Conservation (phyloP, 2,113 vertebrate genomes). For the Heterotilapia buettikoferi region DNA sequence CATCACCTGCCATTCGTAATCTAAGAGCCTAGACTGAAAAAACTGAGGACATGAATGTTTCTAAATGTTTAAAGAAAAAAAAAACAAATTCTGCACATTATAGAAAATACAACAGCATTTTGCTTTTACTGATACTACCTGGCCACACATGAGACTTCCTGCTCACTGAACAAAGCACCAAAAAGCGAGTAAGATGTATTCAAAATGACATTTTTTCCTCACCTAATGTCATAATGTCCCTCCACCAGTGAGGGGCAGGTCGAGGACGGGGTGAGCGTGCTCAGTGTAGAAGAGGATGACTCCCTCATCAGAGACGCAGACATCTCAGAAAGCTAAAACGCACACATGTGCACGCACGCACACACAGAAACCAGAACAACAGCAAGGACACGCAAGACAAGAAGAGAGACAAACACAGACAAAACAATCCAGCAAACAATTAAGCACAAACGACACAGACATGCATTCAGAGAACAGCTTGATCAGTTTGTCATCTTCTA, state of each 20-base stretch:
- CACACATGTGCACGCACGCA: neutral
- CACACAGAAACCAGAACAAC: constrained; percentile 7
- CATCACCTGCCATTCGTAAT: neutral
- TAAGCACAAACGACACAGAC: constrained; percentile 54
- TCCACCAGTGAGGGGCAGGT: constrained; percentile 95
- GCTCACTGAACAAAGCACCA: neutral
- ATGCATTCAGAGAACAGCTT: constrained; percentile 51
- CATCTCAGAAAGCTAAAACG: constrained; percentile 90
- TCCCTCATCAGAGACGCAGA: constrained; percentile 89
- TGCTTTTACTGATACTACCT: neutral
- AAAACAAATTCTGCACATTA: neutral
- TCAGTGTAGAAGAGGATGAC: constrained; percentile 79
- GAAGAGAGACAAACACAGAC: constrained; percentile 28
- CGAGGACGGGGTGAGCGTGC: constrained; percentile 90
- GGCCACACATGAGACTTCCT: neutral
- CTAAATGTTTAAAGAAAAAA: neutral
- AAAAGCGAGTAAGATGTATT: neutral
- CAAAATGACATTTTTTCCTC: neutral
- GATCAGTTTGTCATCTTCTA: constrained; percentile 21
- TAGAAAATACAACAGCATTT: neutral
- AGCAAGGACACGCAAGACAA: constrained; percentile 7
- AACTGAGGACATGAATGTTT: neutral
- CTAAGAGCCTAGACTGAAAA: neutral
- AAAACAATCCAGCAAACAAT: constrained; percentile 46
- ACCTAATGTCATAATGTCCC: constrained; percentile 87